A percentile compares a stretch with the other conserved stretches of the same genome.
These are phyloP conservation scores for Allygus modestus DNA, from an alignment of 2,888 invertebrate species.

Conservation along the genomic window DNA sequence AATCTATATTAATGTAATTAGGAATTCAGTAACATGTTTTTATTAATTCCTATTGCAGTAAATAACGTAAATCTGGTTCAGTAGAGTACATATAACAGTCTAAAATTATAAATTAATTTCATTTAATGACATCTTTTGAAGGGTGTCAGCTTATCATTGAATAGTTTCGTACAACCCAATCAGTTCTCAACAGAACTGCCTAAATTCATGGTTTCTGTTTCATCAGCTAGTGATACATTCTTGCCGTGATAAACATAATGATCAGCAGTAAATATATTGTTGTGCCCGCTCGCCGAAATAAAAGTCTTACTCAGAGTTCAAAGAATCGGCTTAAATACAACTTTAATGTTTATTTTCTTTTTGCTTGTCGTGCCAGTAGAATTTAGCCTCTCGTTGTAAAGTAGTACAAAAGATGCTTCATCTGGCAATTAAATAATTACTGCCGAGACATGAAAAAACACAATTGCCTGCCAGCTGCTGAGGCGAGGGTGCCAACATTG, in stretches of 20 bases:
- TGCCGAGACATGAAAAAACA: not conserved
- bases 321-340: not conserved
- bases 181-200: too few relatives aligned
- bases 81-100: too few relatives aligned
- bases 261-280: not conserved
- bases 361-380: not conserved
- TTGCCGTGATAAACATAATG: not conserved
- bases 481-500: not conserved
- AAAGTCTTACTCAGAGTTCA: conserved; percentile 15
- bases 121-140: too few relatives aligned
- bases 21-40: too few relatives aligned
- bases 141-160: too few relatives aligned
- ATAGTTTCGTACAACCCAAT: too few relatives aligned
- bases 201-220: too few relatives aligned
- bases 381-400: not conserved
- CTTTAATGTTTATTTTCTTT: not conserved
- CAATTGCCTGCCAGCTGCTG: not conserved
- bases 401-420: not conserved
- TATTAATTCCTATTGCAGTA: too few relatives aligned
- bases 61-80: too few relatives aligned
- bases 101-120: too few relatives aligned
- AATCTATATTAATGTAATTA: too few relatives aligned
- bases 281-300: not conserved
- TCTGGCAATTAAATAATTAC: conserved; percentile 4
- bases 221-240: not conserved